Percentiles rank a stretch among this genome's conserved stretches.
These are phyloP conservation scores for Drosophila histrio DNA, from an alignment of 2,888 invertebrate genomes.

Conservation along the genomic window DNA sequence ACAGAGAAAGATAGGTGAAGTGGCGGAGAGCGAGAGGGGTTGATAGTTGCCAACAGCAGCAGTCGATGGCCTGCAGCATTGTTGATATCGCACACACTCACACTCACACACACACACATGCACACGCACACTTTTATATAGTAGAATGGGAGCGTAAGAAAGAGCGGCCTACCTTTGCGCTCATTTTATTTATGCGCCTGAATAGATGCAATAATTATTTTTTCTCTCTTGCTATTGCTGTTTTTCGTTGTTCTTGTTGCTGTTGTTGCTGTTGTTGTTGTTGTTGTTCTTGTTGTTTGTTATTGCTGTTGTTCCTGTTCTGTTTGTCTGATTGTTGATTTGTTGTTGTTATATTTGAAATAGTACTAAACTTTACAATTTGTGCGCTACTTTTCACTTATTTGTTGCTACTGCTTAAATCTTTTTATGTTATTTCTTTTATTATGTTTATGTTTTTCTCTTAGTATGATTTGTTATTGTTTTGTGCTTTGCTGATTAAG, in stretches of 20 bases:
- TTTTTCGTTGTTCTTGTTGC: not conserved
- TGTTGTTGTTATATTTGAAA: not conserved
- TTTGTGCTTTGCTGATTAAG: not conserved
- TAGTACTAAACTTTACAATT: not conserved
- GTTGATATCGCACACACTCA: conserved; percentile 39
- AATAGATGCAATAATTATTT: conserved; percentile 67
- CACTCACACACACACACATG: conserved; percentile 3
- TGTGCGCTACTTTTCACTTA: conserved; percentile 9
- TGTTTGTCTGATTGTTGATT: not conserved
- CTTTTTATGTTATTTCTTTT: not conserved
- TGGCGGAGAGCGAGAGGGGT: not conserved
- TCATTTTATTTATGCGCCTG: conserved; percentile 75
- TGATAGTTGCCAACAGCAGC: not conserved
- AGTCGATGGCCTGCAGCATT: conserved; percentile 35
- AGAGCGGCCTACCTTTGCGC: conserved; percentile 69
- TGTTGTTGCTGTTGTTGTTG: not conserved
- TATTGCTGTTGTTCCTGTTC: conserved; percentile 4
- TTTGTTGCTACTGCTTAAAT: not conserved
- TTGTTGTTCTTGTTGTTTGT: conserved; percentile 2
- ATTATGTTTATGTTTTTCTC: conserved; percentile 3
- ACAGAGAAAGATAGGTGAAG: not conserved
- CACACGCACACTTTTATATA: conserved; percentile 6
- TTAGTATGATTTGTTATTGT: not conserved
- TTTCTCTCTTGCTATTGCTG: conserved; percentile 27
- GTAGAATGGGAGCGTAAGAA: not conserved